Conservation (phyloP, 2,797 vertebrate species). For the Ibycter americanus region DNA sequence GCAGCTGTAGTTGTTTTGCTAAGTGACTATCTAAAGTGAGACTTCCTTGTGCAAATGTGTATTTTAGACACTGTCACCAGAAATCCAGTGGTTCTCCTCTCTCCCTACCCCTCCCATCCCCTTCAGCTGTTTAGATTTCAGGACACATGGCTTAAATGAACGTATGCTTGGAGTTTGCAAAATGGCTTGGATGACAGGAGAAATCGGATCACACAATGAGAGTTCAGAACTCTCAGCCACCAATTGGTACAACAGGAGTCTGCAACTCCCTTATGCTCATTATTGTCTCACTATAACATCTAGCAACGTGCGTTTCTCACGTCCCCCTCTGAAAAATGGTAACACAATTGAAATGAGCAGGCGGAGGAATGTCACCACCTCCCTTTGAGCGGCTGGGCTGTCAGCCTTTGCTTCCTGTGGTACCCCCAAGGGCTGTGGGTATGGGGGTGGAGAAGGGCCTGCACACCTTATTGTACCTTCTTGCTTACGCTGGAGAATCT, state of each 20-base stretch:
- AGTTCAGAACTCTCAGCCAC: conserved; percentile 47
- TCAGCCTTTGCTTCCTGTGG: neutral
- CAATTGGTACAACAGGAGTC: conserved; percentile 53
- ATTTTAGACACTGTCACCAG: conserved; percentile 43
- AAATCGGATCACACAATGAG: conserved; percentile 62
- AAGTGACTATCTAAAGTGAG: conserved; percentile 33
- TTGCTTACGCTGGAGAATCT: conserved; percentile 67
- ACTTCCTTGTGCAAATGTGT: conserved; percentile 41
- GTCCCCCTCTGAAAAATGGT: neutral
- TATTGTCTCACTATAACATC: neutral
- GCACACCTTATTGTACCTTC: conserved; percentile 47
- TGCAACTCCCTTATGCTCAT: neutral
- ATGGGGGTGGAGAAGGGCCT: neutral
- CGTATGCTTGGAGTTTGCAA: conserved; percentile 36
- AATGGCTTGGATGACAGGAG: conserved; percentile 55
- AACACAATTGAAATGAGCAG: neutral
- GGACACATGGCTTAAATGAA: conserved; percentile 47
- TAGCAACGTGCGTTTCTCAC: neutral
- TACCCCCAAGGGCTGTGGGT: conserved; percentile 27
- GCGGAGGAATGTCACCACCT: neutral
- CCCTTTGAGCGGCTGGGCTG: neutral
- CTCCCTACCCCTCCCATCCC: neutral
- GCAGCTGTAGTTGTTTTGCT: conserved; percentile 58
- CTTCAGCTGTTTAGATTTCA: conserved; percentile 58
- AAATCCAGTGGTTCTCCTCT: conserved; percentile 39